phyloP scores from a whole-genome alignment of 2,113 vertebrate genomes.

The Urocolius indicus region DNA sequence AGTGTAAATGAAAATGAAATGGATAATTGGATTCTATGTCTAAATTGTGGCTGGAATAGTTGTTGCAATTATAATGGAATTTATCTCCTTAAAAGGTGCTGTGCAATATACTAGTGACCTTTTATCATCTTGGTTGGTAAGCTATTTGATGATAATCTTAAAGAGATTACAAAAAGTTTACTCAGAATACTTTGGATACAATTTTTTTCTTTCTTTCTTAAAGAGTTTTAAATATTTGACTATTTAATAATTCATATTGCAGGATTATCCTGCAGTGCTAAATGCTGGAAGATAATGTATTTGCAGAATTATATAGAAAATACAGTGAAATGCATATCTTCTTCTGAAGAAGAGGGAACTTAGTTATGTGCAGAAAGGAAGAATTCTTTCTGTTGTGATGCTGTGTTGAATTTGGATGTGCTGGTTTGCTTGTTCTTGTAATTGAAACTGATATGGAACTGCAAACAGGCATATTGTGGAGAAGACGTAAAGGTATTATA shows the following conservation, averaged over 20 bases:
- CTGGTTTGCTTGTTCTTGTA: constrained; percentile 9
- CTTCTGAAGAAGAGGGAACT: not conserved
- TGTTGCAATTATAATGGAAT: constrained; percentile 75
- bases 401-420: not conserved
- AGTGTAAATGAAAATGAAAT: constrained; percentile 83
- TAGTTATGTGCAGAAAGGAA: not conserved
- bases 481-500: not conserved
- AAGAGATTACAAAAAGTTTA: constrained; percentile 30
- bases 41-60: constrained; percentile 76
- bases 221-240: constrained; percentile 36
- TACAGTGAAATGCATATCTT: not conserved
- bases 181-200: not conserved
- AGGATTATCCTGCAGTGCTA: not conserved
- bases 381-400: not conserved
- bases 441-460: not conserved
- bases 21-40: constrained; percentile 82
- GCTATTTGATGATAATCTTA: constrained; percentile 33
- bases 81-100: constrained; percentile 69
- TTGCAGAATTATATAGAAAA: not conserved
- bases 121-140: constrained; percentile 58
- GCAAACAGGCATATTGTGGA: not conserved
- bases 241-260: constrained; percentile 29
- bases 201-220: not conserved
- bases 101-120: constrained; percentile 66
- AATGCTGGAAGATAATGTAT: not conserved